Evolutionary conservation across 64 coral and sea anemone genomes (phyloP).

Genomic region (Pocillopora verrucosa): DNA sequence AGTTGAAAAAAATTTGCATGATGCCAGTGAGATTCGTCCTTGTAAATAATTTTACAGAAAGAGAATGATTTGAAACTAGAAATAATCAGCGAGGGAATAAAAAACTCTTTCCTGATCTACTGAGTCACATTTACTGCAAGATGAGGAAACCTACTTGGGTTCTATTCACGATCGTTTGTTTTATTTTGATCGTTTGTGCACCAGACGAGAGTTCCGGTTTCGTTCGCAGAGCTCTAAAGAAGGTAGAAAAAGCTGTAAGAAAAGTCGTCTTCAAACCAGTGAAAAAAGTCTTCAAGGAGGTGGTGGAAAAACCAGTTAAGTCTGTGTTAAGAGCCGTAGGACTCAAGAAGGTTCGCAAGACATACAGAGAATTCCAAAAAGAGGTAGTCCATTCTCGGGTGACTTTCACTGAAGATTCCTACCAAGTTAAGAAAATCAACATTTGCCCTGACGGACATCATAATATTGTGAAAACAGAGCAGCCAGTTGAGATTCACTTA

Average conservation of each 20-base stretch:
- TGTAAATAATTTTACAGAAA: too few species aligned
- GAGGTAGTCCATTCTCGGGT: slow-evolving; percentile 53
- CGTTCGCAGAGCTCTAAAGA: neutral
- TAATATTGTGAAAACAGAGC: slow-evolving; percentile 64
- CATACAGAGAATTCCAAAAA: slow-evolving; percentile 54
- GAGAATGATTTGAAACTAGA: too few species aligned
- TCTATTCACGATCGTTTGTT: neutral
- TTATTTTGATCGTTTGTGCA: neutral
- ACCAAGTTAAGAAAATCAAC: slow-evolving; percentile 58
- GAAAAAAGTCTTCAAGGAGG: slow-evolving; percentile 61
- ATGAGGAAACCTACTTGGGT: neutral
- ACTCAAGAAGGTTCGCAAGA: slow-evolving; percentile 59
- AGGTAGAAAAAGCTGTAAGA: slow-evolving; percentile 33
- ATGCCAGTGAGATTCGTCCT: too few species aligned
- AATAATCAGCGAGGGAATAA: neutral
- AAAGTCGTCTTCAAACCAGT: slow-evolving; percentile 36
- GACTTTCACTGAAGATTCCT: slow-evolving; percentile 65
- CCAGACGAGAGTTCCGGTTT: slow-evolving; percentile 2
- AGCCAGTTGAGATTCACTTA: slow-evolving; percentile 69
- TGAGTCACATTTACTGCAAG: neutral
- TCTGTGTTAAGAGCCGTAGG: slow-evolving; percentile 51
- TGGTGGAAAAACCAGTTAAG: slow-evolving; percentile 52
- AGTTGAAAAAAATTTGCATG: too few species aligned
- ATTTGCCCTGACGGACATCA: slow-evolving; percentile 64
- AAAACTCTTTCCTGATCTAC: too few species aligned